These are phyloP conservation scores for Melanerpes aurifrons DNA, from an alignment of 2,113 vertebrate genomes.

Conservation along the genomic window DNA sequence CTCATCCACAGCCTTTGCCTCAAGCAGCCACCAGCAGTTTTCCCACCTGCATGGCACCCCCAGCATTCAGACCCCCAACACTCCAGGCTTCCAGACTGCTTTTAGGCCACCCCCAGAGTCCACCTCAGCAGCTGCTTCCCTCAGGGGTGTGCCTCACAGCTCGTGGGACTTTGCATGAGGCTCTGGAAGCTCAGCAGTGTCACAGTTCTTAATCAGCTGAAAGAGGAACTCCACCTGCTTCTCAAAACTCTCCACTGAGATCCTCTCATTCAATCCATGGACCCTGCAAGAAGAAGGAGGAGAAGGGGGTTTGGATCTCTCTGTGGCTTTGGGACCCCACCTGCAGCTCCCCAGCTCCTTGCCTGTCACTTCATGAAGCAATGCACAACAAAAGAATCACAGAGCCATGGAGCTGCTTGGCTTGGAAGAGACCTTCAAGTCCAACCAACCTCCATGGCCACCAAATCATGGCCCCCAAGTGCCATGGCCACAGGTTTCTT, in stretches of 20 bases:
- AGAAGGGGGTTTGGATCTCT: not conserved
- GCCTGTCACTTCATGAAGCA: not conserved
- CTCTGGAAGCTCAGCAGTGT: conserved; percentile 71
- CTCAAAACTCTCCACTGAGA: conserved; percentile 86
- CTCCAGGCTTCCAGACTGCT: not conserved
- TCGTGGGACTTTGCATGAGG: conserved; percentile 82
- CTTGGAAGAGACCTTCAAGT: no score
- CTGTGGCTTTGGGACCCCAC: not conserved
- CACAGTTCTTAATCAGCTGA: conserved; percentile 90
- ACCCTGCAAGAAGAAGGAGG: conserved; percentile 75
- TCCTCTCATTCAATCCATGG: conserved; percentile 93
- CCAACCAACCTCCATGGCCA: no score
- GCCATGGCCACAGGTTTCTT: no score
- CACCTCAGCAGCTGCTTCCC: not conserved
- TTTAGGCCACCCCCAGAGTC: not conserved
- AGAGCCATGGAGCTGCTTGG: no score
- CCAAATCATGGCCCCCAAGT: no score
- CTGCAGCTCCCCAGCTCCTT: not conserved
- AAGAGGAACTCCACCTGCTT: conserved; percentile 86
- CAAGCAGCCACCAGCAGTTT: not conserved
- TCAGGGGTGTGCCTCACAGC: conserved; percentile 70
- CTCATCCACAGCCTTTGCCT: not conserved
- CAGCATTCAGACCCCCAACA: not conserved
- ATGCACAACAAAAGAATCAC: not conserved
- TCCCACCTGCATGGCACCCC: not conserved